Evolutionary conservation across 2,888 invertebrate species (phyloP).

Genomic region (Cyclophora albipunctata): DNA sequence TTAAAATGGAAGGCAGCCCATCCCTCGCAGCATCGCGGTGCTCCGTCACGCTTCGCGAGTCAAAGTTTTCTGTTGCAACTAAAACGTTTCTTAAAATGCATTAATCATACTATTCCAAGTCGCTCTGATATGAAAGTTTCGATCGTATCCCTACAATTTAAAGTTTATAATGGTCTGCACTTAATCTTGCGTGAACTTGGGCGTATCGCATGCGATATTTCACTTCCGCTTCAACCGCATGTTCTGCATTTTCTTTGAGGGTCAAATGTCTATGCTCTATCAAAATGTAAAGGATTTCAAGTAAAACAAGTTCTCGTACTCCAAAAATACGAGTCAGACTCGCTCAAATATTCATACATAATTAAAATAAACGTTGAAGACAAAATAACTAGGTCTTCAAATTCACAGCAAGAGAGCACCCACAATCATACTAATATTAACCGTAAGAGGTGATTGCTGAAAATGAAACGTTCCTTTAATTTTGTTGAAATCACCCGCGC

Average conservation of each 20-base stretch:
- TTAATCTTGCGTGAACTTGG: conserved; percentile 40
- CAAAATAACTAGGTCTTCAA: conserved; percentile 46
- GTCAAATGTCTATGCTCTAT: conserved; percentile 14
- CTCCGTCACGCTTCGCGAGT: conserved; percentile 48
- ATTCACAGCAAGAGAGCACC: conserved; percentile 37
- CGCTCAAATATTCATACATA: conserved; percentile 39
- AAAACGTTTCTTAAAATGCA: conserved; percentile 59
- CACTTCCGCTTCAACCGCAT: conserved; percentile 28
- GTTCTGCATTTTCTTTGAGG: conserved; percentile 48
- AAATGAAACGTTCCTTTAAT: conserved; percentile 68
- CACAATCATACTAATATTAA: conserved; percentile 67
- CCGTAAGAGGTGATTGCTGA: conserved; percentile 53
- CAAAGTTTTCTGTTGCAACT: conserved; percentile 57
- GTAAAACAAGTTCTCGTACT: conserved; percentile 2
- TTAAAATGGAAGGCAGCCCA: conserved; percentile 24
- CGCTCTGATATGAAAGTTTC: conserved; percentile 35
- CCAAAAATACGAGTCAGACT: conserved; percentile 17
- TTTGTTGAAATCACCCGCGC: conserved; percentile 60
- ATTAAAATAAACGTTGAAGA: conserved; percentile 52
- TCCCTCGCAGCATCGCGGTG: conserved; percentile 34
- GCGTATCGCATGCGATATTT: conserved; percentile 39
- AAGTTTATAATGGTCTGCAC: conserved; percentile 36
- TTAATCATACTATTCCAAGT: conserved; percentile 51
- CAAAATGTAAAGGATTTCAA: conserved; percentile 5
- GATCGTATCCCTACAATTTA: conserved; percentile 36